Conservation (phyloP, 1,140 invertebrate genomes). For the Whitmania pigra region DNA sequence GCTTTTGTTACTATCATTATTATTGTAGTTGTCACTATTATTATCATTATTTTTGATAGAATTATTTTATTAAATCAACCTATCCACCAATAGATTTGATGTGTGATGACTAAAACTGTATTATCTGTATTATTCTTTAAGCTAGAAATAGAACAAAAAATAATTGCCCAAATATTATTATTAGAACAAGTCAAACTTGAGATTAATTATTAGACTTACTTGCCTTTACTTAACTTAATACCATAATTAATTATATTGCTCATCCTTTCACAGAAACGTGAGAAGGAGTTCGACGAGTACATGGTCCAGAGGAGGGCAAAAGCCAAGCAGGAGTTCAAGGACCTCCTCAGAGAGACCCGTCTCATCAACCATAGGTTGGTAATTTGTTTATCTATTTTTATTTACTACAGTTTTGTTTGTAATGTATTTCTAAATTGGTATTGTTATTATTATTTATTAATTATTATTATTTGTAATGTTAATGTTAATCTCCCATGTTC, state of each 20-base stretch:
- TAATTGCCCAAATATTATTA: neutral
- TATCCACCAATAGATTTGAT: too few relatives aligned
- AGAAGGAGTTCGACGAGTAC: slow-evolving; percentile 91
- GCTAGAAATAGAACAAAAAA: too few relatives aligned
- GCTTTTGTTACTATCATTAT: too few relatives aligned
- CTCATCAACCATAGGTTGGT: slow-evolving; percentile 74
- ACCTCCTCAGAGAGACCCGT: slow-evolving; percentile 86
- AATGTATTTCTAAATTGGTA: neutral
- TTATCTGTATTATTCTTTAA: too few relatives aligned
- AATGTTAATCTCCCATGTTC: slow-evolving; percentile 35
- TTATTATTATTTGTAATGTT: slow-evolving; percentile 1
- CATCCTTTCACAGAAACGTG: slow-evolving; percentile 57
- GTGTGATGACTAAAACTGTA: too few relatives aligned
- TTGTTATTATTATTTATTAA: slow-evolving; percentile 13
- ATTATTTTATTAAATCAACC: too few relatives aligned
- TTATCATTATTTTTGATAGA: too few relatives aligned
- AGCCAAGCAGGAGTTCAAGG: slow-evolving; percentile 80
- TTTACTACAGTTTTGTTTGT: neutral
- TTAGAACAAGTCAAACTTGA: neutral
- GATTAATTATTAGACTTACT: neutral
- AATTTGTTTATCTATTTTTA: neutral
- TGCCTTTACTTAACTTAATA: slow-evolving; percentile 11
- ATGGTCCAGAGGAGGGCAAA: slow-evolving; percentile 78
- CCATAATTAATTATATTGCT: neutral
- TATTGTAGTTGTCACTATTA: too few relatives aligned